phyloP scores from a whole-genome alignment of 1,140 invertebrate genomes.

The Venustaconcha ellipsiformis region DNA sequence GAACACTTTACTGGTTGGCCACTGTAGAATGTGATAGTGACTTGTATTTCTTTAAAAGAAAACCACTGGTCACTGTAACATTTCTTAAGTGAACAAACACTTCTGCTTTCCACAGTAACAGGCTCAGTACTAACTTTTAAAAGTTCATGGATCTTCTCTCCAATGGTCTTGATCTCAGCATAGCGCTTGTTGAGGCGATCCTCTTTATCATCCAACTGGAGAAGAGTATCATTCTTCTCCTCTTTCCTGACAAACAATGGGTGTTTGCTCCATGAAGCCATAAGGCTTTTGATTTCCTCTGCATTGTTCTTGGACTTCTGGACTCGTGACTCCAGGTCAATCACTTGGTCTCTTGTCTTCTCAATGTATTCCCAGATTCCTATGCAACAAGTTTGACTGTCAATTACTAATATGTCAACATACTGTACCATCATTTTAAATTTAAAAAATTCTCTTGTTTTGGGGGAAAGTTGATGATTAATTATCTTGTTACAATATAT shows the following conservation, averaged over 20 bases:
- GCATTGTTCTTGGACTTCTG: conserved; percentile 88
- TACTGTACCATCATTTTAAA: too few relatives aligned
- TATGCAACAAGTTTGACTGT: conserved; percentile 51
- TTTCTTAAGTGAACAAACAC: too few relatives aligned
- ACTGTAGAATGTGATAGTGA: too few relatives aligned
- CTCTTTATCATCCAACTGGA: conserved; percentile 85
- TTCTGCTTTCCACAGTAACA: too few relatives aligned
- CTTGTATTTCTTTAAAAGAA: too few relatives aligned
- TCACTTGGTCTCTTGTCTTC: conserved; percentile 81
- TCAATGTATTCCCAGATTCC: conserved; percentile 86
- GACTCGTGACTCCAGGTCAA: conserved; percentile 83
- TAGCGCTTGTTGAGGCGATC: conserved; percentile 82
- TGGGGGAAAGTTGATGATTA: too few relatives aligned
- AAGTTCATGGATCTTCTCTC: conserved; percentile 80
- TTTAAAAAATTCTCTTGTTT: too few relatives aligned
- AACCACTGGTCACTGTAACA: too few relatives aligned
- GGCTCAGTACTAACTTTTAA: conserved; percentile 68
- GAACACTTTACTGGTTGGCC: too few relatives aligned
- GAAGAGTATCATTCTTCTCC: conserved; percentile 82
- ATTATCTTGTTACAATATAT: too few relatives aligned
- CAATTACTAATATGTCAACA: too few relatives aligned
- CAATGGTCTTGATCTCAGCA: conserved; percentile 79
- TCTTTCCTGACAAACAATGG: conserved; percentile 88
- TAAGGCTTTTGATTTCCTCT: conserved; percentile 80
- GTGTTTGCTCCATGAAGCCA: conserved; percentile 82